Conservation (phyloP, 2,113 vertebrate species). For the Proteles cristata region DNA sequence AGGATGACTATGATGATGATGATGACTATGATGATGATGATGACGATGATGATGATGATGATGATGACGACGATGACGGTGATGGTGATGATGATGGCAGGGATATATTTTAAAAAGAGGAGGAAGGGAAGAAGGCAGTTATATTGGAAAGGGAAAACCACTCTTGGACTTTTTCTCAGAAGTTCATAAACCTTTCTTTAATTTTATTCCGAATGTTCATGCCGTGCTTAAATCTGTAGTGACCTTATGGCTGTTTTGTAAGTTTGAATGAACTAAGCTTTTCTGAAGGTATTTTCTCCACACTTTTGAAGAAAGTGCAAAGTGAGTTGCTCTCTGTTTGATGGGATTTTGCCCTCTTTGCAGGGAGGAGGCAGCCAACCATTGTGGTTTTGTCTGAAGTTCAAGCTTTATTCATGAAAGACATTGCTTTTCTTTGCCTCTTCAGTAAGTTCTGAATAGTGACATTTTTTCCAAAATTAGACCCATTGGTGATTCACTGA, state of each 20-base stretch:
- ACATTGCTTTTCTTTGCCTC: neutral
- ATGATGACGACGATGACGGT: no score
- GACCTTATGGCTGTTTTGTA: neutral
- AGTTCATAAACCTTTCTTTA: neutral
- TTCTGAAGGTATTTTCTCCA: neutral
- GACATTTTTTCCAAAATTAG: neutral
- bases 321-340: neutral
- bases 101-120: neutral
- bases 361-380: no score
- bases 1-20: accelerated
- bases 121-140: neutral
- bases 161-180: neutral
- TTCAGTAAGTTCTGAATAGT: neutral
- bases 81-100: neutral
- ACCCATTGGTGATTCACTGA: neutral
- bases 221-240: neutral
- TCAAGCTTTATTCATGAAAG: neutral
- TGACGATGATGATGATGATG: no score
- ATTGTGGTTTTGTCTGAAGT: neutral
- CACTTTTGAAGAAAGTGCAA: neutral
- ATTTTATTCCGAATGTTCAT: neutral
- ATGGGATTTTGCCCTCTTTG: neutral
- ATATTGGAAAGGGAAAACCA: neutral
- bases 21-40: no score
- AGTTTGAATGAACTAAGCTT: neutral